Evolutionary conservation across 2,888 invertebrate genomes (phyloP).

Genomic region (Pheosia gnoma): DNA sequence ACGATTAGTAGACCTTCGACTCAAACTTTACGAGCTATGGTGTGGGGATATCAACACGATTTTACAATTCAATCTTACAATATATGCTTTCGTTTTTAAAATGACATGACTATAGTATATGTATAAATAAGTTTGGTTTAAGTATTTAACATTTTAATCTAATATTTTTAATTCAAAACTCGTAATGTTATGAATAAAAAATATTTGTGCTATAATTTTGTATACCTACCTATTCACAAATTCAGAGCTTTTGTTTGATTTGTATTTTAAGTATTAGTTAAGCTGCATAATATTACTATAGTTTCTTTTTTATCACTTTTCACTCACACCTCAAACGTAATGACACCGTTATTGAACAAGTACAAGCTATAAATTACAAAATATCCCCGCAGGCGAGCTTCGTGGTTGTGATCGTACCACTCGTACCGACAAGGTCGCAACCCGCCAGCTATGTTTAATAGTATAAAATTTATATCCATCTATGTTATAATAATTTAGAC

Average conservation of each 20-base stretch:
- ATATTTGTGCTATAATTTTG: too few relatives aligned
- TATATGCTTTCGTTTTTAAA: too few relatives aligned
- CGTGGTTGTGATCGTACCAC: constrained; percentile 46
- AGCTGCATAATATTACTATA: too few relatives aligned
- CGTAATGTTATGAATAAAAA: too few relatives aligned
- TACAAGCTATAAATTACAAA: constrained; percentile 53
- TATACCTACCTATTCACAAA: too few relatives aligned
- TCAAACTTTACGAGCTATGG: neutral
- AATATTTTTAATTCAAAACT: too few relatives aligned
- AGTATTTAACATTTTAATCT: too few relatives aligned
- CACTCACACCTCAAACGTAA: constrained; percentile 17
- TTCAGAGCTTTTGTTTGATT: too few relatives aligned
- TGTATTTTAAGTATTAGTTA: too few relatives aligned
- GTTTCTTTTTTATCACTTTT: neutral
- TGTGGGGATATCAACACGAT: neutral
- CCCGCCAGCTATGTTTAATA: constrained; percentile 45
- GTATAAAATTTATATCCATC: constrained; percentile 66
- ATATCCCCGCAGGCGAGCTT: constrained; percentile 47
- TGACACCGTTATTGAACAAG: constrained; percentile 28
- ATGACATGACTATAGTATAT: too few relatives aligned
- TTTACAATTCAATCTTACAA: too few relatives aligned
- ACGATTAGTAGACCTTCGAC: neutral
- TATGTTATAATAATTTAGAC: constrained; percentile 61
- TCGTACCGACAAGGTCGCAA: constrained; percentile 59
- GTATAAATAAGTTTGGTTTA: too few relatives aligned